Base-by-base conservation (phyloP, 2,113 vertebrate genomes). In the Neogobius melanostomus region DNA sequence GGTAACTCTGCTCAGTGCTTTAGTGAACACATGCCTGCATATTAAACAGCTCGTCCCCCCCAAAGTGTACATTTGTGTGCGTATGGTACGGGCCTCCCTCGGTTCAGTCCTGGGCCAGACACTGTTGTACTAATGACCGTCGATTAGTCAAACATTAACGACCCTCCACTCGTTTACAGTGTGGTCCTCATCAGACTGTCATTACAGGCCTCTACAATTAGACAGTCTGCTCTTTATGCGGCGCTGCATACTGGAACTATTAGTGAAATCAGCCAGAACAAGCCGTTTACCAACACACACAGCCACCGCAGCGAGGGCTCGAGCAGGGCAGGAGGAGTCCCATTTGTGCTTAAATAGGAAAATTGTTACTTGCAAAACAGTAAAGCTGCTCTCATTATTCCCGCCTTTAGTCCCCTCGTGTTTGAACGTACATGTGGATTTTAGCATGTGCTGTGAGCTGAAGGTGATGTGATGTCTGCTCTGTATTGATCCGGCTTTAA, bases 231-330 rank as follows among this genome's bases (percentile, higher is more conserved):
- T 86, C 83, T 86, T 88, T 89, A 89, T 84, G 79, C 21, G 36
- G 73, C 66, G 51, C 82, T 80, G 79, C 89, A 91, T 87, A 72
- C 85, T 91, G 89, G 83, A 91, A 82, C 88, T 87, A 91, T 91
- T 91, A 91, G 89, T 85, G 79, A 89, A 90, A 83, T 86, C 87
- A 90, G 81, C 81, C 88, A 89, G 83, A 91, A 87, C 89, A 87
- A 85, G 77, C 87, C 86, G 87, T 89, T 90, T 87, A 88, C 86
- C 49, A 80, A 89, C 82, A 81, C 84, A 81, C 83, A 83, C 69
- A 72, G 61, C 59, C 44, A 54, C 42, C 56, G 51, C 51, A 46
- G 68, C 72, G 75, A 63, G 42, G 74, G 74, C 64, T 68, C 42
- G 76, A 65, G 17, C 6, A 21, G 11, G 28, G 11, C 9, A 42